These are phyloP conservation scores for Callyntrura guangdongensis DNA, from an alignment of 2,888 invertebrate genomes.

Conservation along the genomic window DNA sequence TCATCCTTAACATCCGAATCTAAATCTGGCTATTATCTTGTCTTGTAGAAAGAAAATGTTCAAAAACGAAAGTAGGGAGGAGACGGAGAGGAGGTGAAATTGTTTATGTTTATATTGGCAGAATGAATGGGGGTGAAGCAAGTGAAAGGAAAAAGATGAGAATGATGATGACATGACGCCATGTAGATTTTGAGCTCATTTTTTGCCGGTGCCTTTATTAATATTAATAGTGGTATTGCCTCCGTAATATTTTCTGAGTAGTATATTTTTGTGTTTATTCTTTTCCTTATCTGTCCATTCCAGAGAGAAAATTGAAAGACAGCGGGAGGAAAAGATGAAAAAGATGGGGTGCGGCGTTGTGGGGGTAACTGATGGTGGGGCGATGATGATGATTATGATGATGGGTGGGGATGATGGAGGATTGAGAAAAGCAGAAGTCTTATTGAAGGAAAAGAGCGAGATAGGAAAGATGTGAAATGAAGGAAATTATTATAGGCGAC, in stretches of 20 bases:
- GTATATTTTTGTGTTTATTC: background rate
- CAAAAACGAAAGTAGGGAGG: background rate
- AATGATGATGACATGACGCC: background rate
- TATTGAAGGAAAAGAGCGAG: background rate
- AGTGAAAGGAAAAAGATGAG: background rate
- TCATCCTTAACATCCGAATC: background rate
- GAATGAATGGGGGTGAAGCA: background rate
- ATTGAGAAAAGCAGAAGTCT: background rate
- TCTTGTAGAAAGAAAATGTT: background rate
- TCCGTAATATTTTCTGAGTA: background rate
- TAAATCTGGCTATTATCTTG: conserved; percentile 22
- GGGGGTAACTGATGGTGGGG: background rate
- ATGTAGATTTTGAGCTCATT: conserved; percentile 30
- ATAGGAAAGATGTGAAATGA: conserved; percentile 4
- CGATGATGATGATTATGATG: background rate
- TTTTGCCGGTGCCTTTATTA: conserved; percentile 37
- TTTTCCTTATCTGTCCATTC: conserved; percentile 18
- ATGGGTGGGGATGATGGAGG: conserved; percentile 16
- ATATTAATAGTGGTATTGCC: conserved; percentile 58
- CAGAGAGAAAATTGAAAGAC: conserved; percentile 29
- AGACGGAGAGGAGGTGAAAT: conserved; percentile 50
- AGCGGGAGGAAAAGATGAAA: conserved; percentile 20
- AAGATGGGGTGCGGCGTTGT: conserved; percentile 6
- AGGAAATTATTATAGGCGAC: background rate
- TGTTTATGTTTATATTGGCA: conserved; percentile 63